Evolutionary conservation across 2,888 invertebrate species (phyloP), one percentile per base, ranked within the genome.

Genomic region (Nomada flava): DNA sequence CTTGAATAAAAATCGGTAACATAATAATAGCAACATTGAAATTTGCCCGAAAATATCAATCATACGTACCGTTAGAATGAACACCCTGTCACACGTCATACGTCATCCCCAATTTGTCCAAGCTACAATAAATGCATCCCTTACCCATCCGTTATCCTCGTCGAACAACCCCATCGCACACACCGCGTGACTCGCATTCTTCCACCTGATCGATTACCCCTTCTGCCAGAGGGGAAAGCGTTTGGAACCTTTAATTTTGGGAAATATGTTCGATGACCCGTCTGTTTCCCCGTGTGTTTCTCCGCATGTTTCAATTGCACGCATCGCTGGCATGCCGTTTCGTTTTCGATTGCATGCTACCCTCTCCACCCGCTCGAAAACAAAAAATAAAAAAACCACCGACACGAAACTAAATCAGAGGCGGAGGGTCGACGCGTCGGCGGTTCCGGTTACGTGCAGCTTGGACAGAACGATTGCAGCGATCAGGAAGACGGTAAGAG

Each of bases 401-500:
- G 44, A 36, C 36, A 36, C 36, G 36, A 7, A 36, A 9, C 36
- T 36, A 44, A 64, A 26, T 62, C 81, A 91, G 92, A 91, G 79
- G 82, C 85, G 78, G 91, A 92, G 77, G 88, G 86, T 75, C 88
- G 81, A 64, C 88, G 88, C 18, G 29, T 36, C 52, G 76, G 26
- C n/a, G 63, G 59, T 13, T 29, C 64, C 44, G 90, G 90, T 73
- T 91, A 92, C 86, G 82, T 86, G 73, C 90, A 90, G 76, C 90
- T 90, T 59, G 88, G 84, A 59, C 91, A 67, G 57, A 63, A 55
- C 72, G 74, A 83, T 63, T 63, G 57, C 59, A 44, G 62, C 79
- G 89, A 89, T 29, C 67, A 83, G 64, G 91, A 93, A 88, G 92
- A 92, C 88, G 93, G 93, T 93, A 93, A 93, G 93, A 88, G 82